phyloP scores from a whole-genome alignment of 2,113 vertebrate species.

The Oreochromis spilurus region DNA sequence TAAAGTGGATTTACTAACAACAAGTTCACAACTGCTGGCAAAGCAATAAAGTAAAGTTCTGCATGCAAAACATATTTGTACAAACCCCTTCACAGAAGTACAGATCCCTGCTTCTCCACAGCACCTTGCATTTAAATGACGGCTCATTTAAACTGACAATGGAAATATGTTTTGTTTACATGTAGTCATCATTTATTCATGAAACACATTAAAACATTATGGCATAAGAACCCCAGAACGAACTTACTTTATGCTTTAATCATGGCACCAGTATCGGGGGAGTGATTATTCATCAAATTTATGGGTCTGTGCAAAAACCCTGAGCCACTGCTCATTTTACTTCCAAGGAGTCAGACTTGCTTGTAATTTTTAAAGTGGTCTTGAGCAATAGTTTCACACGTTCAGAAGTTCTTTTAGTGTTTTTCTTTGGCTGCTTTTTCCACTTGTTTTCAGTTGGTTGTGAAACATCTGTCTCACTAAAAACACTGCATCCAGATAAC shows the following conservation, averaged over 20 bases:
- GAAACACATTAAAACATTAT: background rate
- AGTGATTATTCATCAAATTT: background rate
- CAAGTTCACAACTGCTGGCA: background rate
- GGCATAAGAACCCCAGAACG: background rate
- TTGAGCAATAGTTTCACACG: background rate
- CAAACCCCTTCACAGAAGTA: background rate
- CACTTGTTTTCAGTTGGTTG: background rate
- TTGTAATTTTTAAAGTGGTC: background rate
- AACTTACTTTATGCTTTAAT: background rate
- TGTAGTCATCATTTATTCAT: background rate
- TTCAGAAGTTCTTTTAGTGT: background rate
- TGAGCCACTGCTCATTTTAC: background rate
- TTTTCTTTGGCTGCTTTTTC: background rate
- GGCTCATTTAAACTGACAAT: background rate
- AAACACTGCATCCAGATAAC: background rate
- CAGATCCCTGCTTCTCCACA: background rate
- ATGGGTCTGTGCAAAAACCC: background rate
- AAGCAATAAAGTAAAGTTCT: background rate
- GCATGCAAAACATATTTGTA: rapidly evolving
- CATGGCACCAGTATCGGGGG: background rate
- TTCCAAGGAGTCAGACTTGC: background rate
- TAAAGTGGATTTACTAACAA: background rate
- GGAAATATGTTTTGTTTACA: background rate
- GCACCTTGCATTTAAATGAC: background rate
- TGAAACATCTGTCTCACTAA: background rate